Evolutionary conservation across 2,113 vertebrate species (phyloP).

Genomic region (Galeopterus variegatus): DNA sequence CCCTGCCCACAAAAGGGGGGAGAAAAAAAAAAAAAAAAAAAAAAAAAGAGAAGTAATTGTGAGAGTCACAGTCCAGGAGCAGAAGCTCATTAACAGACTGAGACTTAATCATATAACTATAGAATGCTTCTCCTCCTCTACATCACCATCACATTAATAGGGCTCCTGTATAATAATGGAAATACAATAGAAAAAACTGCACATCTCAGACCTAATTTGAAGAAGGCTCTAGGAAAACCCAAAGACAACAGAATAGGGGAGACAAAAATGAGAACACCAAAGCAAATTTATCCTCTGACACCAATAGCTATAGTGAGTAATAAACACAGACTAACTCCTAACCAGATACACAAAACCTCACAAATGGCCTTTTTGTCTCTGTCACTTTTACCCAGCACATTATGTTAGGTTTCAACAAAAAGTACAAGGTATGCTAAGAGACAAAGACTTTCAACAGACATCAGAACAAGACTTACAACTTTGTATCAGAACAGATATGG

Average conservation of each 20-base stretch:
- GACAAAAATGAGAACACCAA: neutral
- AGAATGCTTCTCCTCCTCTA: neutral
- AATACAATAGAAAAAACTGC: neutral
- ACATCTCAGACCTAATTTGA: neutral
- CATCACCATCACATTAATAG: neutral
- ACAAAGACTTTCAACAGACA: conserved; percentile 6
- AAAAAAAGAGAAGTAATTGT: neutral
- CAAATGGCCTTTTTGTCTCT: neutral
- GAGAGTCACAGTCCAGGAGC: neutral
- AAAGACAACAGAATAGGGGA: neutral
- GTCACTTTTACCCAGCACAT: neutral
- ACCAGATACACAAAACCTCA: neutral
- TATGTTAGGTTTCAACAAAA: neutral
- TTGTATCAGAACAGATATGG: too few relatives aligned
- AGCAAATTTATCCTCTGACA: neutral
- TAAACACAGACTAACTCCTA: neutral
- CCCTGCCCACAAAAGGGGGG: too few relatives aligned
- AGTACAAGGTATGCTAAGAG: neutral
- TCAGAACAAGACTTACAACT: neutral
- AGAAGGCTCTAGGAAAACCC: neutral
- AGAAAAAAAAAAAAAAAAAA: too few relatives aligned
- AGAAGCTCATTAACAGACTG: neutral
- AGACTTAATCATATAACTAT: too few relatives aligned
- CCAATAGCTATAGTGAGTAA: too few relatives aligned
- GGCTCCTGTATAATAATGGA: neutral